Evolutionary conservation across 2,888 invertebrate genomes (phyloP), one percentile per base, ranked within the genome.

Genomic region (Phyto melanocephala): DNA sequence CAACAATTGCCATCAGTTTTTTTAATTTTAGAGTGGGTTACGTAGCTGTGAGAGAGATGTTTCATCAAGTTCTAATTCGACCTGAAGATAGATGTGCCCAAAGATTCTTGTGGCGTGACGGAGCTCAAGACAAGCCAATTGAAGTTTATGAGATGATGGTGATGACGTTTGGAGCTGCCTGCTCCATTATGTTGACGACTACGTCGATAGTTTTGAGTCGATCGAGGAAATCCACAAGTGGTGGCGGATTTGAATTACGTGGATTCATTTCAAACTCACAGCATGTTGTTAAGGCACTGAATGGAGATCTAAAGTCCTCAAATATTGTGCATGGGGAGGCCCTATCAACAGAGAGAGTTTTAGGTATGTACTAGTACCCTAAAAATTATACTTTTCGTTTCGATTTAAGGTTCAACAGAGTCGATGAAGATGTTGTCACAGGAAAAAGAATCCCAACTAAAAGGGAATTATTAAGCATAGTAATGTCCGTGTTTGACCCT

Each of bases 1-100:
- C 3, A 6, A 28, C 28, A 28, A 2, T 78, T 90, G 50, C 81
- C 86, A 1, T 88, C 88, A 1, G 74, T 90, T 42, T 85, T 89
- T 50, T 56, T 8, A 86, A 88, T 1, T 91, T 91, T 84, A 83
- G 90, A 11, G 87, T 87, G 81, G 80, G 87, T 28, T 79, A 56
- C 35, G 77, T 89, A 8, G 90, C 88, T 1, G 85, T 90, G 10
- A 84, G 87, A 7, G 82, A 88, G 22, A 80, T 78, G 62, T 70
- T 78, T 15, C 28, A 28, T 6, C 28, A 28, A 28, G 28, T 87
- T 4, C 75, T 85, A 37, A 86, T 89, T 13, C 83, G 80, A 6
- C 20, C 71, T 10, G 42, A 35, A 20, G 68, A 72, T 15, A 74
- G 80, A 60, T 62, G 67, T 17, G 45, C 70, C 10, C 80, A 80